Evolutionary conservation across 2,113 vertebrate genomes (phyloP).

Genomic region (Notiomystis cincta): DNA sequence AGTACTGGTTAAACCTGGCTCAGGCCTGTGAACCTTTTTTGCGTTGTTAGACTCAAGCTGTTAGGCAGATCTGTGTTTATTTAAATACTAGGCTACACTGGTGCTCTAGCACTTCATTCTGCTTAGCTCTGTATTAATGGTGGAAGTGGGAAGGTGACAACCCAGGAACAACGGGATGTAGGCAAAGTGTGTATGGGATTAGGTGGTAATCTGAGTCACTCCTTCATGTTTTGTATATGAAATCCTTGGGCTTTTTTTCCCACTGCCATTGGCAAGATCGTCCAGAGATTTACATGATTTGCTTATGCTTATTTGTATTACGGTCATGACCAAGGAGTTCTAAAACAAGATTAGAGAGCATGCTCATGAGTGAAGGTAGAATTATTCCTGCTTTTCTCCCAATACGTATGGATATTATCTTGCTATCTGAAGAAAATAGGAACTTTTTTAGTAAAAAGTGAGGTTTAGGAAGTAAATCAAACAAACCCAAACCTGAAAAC

Average conservation of each 20-base stretch:
- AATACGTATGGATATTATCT: background rate
- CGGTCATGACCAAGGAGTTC: background rate
- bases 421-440: background rate
- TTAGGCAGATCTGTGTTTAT: background rate
- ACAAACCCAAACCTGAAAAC: background rate
- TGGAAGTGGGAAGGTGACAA: background rate
- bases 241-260: background rate
- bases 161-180: background rate
- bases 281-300: background rate
- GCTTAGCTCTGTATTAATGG: background rate
- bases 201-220: background rate
- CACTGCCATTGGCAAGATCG: background rate
- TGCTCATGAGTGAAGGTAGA: background rate
- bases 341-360: background rate
- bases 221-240: background rate
- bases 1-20: background rate
- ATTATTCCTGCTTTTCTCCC: background rate
- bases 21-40: background rate
- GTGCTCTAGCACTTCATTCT: background rate
- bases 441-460: background rate
- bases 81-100: background rate
- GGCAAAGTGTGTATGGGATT: accelerated
- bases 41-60: background rate
- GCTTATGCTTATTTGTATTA: background rate
- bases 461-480: background rate